Base-by-base conservation (phyloP, 2,888 invertebrate genomes). In the Bhutanitis thaidina region DNA sequence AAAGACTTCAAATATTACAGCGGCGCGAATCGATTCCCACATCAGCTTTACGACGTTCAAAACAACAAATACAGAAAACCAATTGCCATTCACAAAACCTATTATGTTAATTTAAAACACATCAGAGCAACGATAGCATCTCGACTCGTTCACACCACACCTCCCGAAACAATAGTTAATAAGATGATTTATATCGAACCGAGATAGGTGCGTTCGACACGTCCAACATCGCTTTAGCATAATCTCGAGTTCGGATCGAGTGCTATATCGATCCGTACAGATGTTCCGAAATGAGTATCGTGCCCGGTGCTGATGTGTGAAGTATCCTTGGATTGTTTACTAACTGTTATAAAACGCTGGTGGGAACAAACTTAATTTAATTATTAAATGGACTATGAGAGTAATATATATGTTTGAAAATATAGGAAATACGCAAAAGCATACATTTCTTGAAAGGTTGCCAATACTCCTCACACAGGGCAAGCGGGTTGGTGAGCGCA, bases 31-130 rank as follows among this genome's bases (percentile, higher is more conserved):
- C 61, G 61, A 69, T 71, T 75, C 74, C 71, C 77, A 72, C 67
- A 67, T 63, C 61, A 62, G 44, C 54, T 43, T 35, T 13, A 39
- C 38, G 58, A 55, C 56, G 59, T 65, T 65, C 64, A 65, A 74
- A 73, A 83, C 84, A 85, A 81, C 84, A 85, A 86, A 87, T 76
- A 77, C 62, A 74, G 71, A 78, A 80, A 80, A 64, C 72, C 76
- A 75, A 80, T 85, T 83, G 74, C 81, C 89, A 88, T 89, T 88
- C 87, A 88, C 83, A 84, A 87, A 88, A 86, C 86, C 87, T 89
- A 89, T 89, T 89, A 89, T 89, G 89, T 87, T 89, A 89, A 88
- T 89, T 87, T 88, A 87, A 89, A 89, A 88, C 89, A 89, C 88
- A 89, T 88, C 86, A 80, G 77, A 70, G 70, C 56, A 48, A 51